phyloP scores from a whole-genome alignment of 2,113 vertebrate genomes.

The Poeciliopsis occidentalis region DNA sequence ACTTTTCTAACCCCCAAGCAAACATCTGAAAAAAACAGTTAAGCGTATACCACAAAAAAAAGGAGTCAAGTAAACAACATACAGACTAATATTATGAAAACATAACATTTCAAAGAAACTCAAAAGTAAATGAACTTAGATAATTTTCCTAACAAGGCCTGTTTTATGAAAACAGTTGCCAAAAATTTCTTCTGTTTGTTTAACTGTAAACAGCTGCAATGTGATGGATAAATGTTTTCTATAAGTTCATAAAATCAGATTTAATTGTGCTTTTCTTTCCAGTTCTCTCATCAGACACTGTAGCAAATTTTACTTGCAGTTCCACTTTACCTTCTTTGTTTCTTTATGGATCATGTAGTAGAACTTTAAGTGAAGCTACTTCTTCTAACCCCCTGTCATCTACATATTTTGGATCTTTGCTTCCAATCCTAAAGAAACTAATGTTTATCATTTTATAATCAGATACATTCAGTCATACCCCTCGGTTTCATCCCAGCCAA shows the following conservation, averaged over 20 bases:
- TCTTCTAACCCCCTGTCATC: conserved; percentile 21
- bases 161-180: too few species aligned
- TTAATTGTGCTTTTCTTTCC: not conserved
- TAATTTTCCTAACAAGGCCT: too few species aligned
- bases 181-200: too few species aligned
- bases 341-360: not conserved
- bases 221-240: not conserved
- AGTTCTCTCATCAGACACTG: conserved; percentile 22
- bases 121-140: too few species aligned
- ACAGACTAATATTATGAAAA: too few species aligned
- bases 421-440: conserved; percentile 32
- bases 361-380: conserved; percentile 6
- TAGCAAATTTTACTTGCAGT: conserved; percentile 42
- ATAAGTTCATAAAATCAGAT: conserved; percentile 15
- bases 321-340: conserved; percentile 2
- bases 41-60: too few species aligned
- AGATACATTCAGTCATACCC: not conserved
- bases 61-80: too few species aligned
- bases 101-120: too few species aligned
- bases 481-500: conserved; percentile 26
- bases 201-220: not conserved
- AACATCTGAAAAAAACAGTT: too few species aligned
- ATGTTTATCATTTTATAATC: not conserved
- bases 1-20: too few species aligned
- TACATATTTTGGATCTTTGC: conserved; percentile 12